Conservation (phyloP, 2,797 vertebrate genomes). For the Neopelma chrysocephalum region DNA sequence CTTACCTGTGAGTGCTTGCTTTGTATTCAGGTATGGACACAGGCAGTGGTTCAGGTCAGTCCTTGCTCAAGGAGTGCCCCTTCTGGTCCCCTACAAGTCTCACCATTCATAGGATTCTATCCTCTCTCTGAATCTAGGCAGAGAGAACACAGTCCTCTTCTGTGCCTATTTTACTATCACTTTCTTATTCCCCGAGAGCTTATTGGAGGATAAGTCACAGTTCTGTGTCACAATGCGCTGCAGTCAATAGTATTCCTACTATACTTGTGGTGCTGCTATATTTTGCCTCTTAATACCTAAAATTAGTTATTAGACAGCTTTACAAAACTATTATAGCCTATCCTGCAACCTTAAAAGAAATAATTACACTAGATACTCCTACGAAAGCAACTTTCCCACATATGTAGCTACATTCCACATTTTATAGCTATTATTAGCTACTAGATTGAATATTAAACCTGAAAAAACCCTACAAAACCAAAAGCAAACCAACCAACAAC, state of each 20-base stretch:
- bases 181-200: not conserved
- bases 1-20: fast-evolving
- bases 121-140: fast-evolving
- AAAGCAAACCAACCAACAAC: not conserved
- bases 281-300: not conserved
- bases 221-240: not conserved
- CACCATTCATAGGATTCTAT: fast-evolving
- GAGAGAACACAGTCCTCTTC: fast-evolving
- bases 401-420: fast-evolving
- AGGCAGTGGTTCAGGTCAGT: not conserved
- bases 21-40: not conserved
- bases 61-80: not conserved
- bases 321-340: not conserved
- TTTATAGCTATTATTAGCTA: fast-evolving
- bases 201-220: not conserved
- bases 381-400: fast-evolving
- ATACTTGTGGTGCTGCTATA: fast-evolving
- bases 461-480: not conserved
- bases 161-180: fast-evolving
- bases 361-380: fast-evolving
- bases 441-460: not conserved
- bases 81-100: not conserved
- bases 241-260: not conserved
- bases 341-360: fast-evolving
- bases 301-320: not conserved